These are phyloP conservation scores for Diplodus puntazzo DNA, from an alignment of 2,797 vertebrate species.

Conservation along the genomic window DNA sequence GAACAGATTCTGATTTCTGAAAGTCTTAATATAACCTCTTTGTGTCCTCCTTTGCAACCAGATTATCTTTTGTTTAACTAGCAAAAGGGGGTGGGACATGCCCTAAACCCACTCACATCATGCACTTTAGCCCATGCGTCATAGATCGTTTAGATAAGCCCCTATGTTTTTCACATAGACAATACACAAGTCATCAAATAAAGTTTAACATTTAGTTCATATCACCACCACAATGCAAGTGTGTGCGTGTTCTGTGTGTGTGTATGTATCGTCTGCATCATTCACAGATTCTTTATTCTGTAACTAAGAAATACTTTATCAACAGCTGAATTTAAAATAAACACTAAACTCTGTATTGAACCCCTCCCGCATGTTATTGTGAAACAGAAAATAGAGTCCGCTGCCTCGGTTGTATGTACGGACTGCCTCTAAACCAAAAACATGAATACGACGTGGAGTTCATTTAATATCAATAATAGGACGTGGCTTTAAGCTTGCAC, in stretches of 20 bases:
- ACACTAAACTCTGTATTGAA: not conserved
- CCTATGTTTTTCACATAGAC: too few relatives aligned
- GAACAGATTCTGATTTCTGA: too few relatives aligned
- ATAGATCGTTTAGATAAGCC: too few relatives aligned
- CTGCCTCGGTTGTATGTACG: not conserved
- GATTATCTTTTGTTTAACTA: too few relatives aligned
- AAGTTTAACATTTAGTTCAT: not conserved
- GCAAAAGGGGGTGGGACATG: too few relatives aligned
- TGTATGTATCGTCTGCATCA: not conserved
- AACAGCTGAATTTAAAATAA: not conserved
- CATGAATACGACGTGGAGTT: constrained; percentile 15
- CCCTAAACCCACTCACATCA: too few relatives aligned
- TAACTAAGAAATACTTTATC: not conserved
- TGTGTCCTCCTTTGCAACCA: too few relatives aligned
- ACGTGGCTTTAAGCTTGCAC: constrained; percentile 17
- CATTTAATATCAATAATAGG: constrained; percentile 12
- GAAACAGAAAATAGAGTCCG: constrained; percentile 11
- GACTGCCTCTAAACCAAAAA: constrained; percentile 1
- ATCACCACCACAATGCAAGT: not conserved
- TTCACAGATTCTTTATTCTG: constrained; percentile 3
- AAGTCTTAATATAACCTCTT: too few relatives aligned
- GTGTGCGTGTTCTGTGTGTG: not conserved
- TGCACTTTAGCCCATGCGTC: too few relatives aligned
- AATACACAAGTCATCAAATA: too few relatives aligned
- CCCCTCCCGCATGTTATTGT: not conserved